Base-by-base conservation (phyloP, 1,140 invertebrate genomes). In the Octopus bimaculoides region DNA sequence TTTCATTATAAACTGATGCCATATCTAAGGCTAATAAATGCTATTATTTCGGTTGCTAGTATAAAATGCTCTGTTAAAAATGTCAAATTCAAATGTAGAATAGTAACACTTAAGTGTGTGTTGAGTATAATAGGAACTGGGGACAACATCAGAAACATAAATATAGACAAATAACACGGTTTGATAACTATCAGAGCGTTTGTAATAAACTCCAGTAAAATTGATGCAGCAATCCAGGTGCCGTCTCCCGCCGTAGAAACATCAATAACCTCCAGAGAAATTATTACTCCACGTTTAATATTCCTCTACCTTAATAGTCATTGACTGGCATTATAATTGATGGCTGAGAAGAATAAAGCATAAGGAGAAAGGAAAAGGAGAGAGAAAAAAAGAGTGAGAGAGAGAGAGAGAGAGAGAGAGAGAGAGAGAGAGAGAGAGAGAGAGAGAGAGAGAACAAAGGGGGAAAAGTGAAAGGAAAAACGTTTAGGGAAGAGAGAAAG, bases 361-460 rank as follows among this genome's bases (percentile, higher is more conserved):
- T 12, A 61, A 61, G 17, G 17, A 61, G 56, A 61, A 3, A 3
- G 17, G 56, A 61, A 61, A 61, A 61, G 9, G 9, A 17, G 0
- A 61, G 7, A 61, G 56, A 61, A 61, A 61, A 7, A 61, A 8
- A 61, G 14, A 52, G 66, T 52, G 56, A 55, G n/a, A 61, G 76
- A 79, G 54, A 10, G 76, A 66, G 77, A 79, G 56, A 79, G 52
- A 79, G 52, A 81, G n/a, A 79, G 77, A 69, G 41, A 79, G 54
- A 81, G 80, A 79, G 55, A 81, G n/a, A 79, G 77, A 81, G 61
- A 79, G 56, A 78, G 80, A 79, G 54, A 66, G 6, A 81, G 17
- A 66, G 5, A 79, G 56, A 81, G 7, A 14, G 4, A 6, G 52
- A 78, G 77, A 52, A 6, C 1, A 71, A 14, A 52, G 77, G 71